Conservation (phyloP, 2,888 invertebrate genomes). For the Sisyra nigra region DNA sequence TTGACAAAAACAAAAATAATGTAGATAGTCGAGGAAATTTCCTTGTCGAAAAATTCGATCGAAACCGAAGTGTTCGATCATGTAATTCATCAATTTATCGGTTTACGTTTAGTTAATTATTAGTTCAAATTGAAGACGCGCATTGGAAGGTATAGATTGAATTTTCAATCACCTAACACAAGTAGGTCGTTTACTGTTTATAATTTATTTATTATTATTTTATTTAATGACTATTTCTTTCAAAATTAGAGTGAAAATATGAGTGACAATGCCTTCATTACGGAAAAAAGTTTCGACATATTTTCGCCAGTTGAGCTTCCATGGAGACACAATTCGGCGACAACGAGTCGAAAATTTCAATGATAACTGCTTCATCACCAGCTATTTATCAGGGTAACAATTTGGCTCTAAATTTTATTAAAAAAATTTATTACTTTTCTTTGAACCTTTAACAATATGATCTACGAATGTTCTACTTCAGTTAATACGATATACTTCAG, state of each 20-base stretch:
- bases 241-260: neutral
- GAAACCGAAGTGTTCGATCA: too few species aligned
- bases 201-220: too few species aligned
- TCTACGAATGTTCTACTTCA: conserved; percentile 2
- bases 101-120: too few species aligned
- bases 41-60: too few species aligned
- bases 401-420: neutral
- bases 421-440: neutral
- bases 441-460: neutral
- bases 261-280: conserved; percentile 43
- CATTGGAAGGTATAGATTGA: too few species aligned
- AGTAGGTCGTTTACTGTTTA: neutral
- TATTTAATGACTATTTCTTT: neutral
- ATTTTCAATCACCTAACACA: too few species aligned
- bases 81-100: too few species aligned
- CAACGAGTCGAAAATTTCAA: conserved; percentile 30
- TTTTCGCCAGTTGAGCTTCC: conserved; percentile 53
- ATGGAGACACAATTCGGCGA: conserved; percentile 32
- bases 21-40: too few species aligned
- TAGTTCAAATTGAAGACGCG: too few species aligned
- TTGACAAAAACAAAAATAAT: too few species aligned
- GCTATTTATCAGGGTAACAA: conserved; percentile 51
- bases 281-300: conserved; percentile 54
- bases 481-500: too few species aligned
- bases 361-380: conserved; percentile 48